phyloP scores from a whole-genome alignment of 2,797 vertebrate species.

The Ctenochaetus hawaiiensis region DNA sequence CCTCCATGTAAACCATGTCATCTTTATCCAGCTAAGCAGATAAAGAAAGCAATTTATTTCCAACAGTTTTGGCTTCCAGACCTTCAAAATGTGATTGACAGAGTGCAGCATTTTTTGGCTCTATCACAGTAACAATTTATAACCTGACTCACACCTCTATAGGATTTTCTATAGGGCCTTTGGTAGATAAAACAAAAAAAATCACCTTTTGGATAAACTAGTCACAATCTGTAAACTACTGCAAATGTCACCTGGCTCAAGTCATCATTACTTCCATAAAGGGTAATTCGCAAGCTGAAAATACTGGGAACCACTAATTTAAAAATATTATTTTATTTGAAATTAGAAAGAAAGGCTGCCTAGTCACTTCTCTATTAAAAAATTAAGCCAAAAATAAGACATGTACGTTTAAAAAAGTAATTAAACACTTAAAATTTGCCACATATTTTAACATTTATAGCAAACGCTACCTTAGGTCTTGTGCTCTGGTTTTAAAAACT shows the following conservation, averaged over 20 bases:
- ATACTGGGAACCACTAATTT: not conserved
- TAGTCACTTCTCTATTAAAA: not conserved
- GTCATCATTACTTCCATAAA: not conserved
- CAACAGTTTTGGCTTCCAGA: no score
- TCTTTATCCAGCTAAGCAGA: conserved; percentile 93
- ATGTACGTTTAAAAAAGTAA: not conserved
- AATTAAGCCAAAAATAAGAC: no score
- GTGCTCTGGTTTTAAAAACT: no score
- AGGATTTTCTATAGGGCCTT: not conserved
- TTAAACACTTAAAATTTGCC: not conserved
- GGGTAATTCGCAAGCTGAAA: not conserved
- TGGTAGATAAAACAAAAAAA: not conserved
- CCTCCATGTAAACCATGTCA: conserved; percentile 99
- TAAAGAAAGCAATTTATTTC: not conserved
- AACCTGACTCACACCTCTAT: accelerated
- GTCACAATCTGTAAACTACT: not conserved
- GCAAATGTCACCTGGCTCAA: not conserved
- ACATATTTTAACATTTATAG: not conserved
- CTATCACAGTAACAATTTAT: no score
- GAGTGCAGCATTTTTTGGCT: not conserved
- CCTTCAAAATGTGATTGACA: not conserved
- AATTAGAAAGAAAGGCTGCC: not conserved
- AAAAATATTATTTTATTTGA: not conserved
- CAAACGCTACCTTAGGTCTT: not conserved
- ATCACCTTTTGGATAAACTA: not conserved